Evolutionary conservation across 2,113 vertebrate species (phyloP).

Genomic region (Sorex araneus): DNA sequence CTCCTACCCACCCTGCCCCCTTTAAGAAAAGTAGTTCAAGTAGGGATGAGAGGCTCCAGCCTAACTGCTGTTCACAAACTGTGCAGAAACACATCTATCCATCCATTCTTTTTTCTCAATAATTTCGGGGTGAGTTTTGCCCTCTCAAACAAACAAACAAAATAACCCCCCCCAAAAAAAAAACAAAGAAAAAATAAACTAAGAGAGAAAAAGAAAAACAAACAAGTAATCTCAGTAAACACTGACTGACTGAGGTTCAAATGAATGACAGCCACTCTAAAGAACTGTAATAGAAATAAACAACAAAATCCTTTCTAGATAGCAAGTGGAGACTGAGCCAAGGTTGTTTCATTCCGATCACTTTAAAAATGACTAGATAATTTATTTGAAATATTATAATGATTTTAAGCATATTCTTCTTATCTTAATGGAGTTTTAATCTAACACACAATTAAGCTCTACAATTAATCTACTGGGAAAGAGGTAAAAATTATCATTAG

Average conservation of each 20-base stretch:
- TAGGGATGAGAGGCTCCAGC: conserved; percentile 19
- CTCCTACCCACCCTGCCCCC: not conserved
- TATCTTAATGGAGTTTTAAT: conserved; percentile 89
- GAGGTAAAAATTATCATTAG: conserved; percentile 88
- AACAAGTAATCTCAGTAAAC: conserved; percentile 47
- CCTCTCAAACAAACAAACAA: conserved; percentile 1
- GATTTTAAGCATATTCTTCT: conserved; percentile 88
- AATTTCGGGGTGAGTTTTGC: conserved; percentile 17
- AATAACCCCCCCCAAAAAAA: too few species aligned
- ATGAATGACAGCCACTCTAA: conserved; percentile 60
- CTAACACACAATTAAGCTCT: conserved; percentile 87
- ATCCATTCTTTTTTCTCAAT: conserved; percentile 39
- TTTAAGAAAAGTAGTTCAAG: conserved; percentile 52
- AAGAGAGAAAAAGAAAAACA: not conserved
- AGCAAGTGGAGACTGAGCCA: conserved; percentile 35
- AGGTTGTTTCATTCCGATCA: conserved; percentile 77
- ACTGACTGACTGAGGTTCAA: conserved; percentile 55
- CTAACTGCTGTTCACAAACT: conserved; percentile 3
- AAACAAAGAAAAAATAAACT: not conserved
- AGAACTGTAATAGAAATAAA: conserved; percentile 73
- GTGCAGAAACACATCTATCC: conserved; percentile 34
- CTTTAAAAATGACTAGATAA: conserved; percentile 84
- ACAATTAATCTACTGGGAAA: conserved; percentile 88
- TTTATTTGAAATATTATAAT: conserved; percentile 85
- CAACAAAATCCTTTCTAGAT: conserved; percentile 78